A percentile compares a stretch with the other conserved stretches of the same genome.
Conservation (phyloP, 2,888 invertebrate species). For the Agonopterix alstromeriana region DNA sequence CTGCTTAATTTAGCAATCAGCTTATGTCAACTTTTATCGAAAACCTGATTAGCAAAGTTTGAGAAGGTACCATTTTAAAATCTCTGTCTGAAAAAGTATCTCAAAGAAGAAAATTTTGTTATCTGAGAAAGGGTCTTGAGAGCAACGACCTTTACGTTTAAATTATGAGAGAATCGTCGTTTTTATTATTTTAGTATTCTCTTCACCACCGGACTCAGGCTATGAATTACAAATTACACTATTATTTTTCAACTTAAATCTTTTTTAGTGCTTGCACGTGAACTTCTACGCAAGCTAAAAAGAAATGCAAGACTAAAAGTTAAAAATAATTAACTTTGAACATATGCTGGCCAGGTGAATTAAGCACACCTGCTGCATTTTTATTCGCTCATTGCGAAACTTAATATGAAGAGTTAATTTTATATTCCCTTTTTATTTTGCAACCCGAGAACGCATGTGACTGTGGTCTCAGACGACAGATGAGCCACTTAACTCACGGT, state of each 20-base stretch:
- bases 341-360: conserved; percentile 67
- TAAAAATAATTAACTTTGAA: conserved; percentile 51
- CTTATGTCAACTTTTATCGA: too few relatives aligned
- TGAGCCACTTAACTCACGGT: conserved; percentile 60
- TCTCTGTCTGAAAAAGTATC: too few relatives aligned
- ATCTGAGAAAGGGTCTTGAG: too few relatives aligned
- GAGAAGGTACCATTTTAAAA: too few relatives aligned
- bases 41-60: too few relatives aligned
- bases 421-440: conserved; percentile 38
- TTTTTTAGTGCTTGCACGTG: conserved; percentile 17
- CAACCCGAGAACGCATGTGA: conserved; percentile 57
- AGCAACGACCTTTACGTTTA: not conserved
- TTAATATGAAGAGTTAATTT: conserved; percentile 61
- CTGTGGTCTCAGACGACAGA: conserved; percentile 43
- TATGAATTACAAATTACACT: conserved; percentile 7
- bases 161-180: not conserved
- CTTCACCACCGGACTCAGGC: conserved; percentile 1
- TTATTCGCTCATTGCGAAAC: conserved; percentile 54
- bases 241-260: conserved; percentile 3
- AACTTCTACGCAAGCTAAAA: conserved; percentile 3
- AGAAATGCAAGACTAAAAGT: conserved; percentile 18
- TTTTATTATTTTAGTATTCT: conserved; percentile 3
- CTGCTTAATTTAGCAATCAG: too few relatives aligned
- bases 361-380: conserved; percentile 55
- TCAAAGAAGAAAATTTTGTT: too few relatives aligned